Base-by-base conservation (phyloP, 2,113 vertebrate genomes). In the Trichomycterus rosablanca region DNA sequence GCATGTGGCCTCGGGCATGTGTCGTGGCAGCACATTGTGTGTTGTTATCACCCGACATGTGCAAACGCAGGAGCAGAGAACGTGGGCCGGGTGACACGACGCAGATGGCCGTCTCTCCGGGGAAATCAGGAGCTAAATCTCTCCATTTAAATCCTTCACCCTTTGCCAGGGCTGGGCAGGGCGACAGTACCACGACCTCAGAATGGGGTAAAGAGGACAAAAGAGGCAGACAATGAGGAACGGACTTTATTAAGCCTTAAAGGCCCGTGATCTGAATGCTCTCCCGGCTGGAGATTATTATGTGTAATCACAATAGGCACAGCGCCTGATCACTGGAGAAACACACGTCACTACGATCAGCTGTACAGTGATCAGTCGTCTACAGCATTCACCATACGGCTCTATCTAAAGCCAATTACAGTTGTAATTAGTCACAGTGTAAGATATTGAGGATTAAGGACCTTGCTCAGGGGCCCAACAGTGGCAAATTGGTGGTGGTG, bases 81-180 rank as follows among this genome's bases (percentile, higher is more conserved):
- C 51, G 32, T 70, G 63, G 66, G 59, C 66, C 12, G 58, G 63
- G 72, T 75, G 74, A 68, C 70, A 69, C 61, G 59, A 67, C 72
- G 70, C 74, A 76, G 74, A 76, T 79, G 77, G 75, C 63, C 30
- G 19, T 58, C 59, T 75, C 74, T 64, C 68, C 30, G 54, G 77
- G 77, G 77, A 76, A 73, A 76, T 74, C 72, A 76, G 58, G 59
- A 70, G 74, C 68, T 72, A 79, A 79, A 79, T 76, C 74, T 73
- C 77, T 73, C 67, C 77, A 73, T 79, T 79, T 79, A 76, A 69
- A 63, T 66, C 61, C 43, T 44, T 46, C 62, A 55, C 45, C 66
- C 60, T 64, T 59, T 26, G 63, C 72, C 72, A 72, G 56, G 59
- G 63, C 63, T 15, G 37, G 51, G 55, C 57, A 53, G 64, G 44